Percentiles rank a stretch among this genome's conserved stretches.
Conservation (phyloP, 1,140 invertebrate genomes). For the Drosophila triauraria region DNA sequence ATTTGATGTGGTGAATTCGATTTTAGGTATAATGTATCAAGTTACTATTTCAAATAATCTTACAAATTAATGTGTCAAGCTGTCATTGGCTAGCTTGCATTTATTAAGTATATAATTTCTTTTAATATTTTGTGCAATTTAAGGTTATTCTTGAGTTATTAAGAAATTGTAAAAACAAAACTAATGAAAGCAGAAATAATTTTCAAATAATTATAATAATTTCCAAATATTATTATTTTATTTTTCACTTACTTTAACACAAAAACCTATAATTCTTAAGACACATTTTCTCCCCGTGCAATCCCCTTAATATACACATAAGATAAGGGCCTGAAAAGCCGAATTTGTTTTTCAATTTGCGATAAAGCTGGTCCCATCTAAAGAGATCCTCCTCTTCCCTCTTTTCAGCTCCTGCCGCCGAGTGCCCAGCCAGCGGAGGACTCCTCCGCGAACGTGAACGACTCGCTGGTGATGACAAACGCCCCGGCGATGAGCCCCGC, state of each 20-base stretch:
- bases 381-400: constrained; percentile 8
- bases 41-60: no score
- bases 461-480: constrained; percentile 80
- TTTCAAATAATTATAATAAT: no score
- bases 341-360: constrained; percentile 47
- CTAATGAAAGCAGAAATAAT: background rate
- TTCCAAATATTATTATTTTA: background rate
- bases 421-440: constrained; percentile 68
- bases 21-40: background rate
- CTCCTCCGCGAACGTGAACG: constrained; percentile 61
- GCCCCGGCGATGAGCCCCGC: constrained; percentile 74
- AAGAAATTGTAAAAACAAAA: no score
- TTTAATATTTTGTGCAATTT: no score
- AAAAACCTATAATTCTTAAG: background rate
- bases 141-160: no score
- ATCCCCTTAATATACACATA: constrained; percentile 25
- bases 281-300: constrained; percentile 4
- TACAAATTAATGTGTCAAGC: background rate
- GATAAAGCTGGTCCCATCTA: constrained; percentile 11
- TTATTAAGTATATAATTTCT: background rate
- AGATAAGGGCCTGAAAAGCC: constrained; percentile 4
- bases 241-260: no score
- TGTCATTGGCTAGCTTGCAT: background rate
- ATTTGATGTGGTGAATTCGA: background rate
- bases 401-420: constrained; percentile 65